A percentile compares a stretch with the other conserved stretches of the same genome.
Evolutionary conservation across 2,113 vertebrate species (phyloP).

Genomic region (human): GRCh38 chr9:124216501-124217000

Average conservation of each 20-base stretch:
- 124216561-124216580: background rate
- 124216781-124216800: background rate
- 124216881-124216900: conserved; percentile 72
- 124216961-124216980: conserved; percentile 10
- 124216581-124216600: background rate
- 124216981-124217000: background rate
- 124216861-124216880: conserved; percentile 56
- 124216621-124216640: too few relatives aligned
- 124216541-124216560: background rate
- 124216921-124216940: conserved; percentile 12
- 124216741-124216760: background rate
- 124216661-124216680: background rate
- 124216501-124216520: rapidly evolving
- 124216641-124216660: background rate
- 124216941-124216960: background rate
- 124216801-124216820: conserved; percentile 64
- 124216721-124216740: background rate
- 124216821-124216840: conserved; percentile 69
- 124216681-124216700: background rate
- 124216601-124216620: background rate
- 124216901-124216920: conserved; percentile 52
- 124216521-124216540: background rate
- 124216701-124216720: background rate
- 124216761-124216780: background rate
- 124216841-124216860: conserved; percentile 71